Evolutionary conservation across 2,888 invertebrate genomes (phyloP).

Genomic region (Hyles lineata): DNA sequence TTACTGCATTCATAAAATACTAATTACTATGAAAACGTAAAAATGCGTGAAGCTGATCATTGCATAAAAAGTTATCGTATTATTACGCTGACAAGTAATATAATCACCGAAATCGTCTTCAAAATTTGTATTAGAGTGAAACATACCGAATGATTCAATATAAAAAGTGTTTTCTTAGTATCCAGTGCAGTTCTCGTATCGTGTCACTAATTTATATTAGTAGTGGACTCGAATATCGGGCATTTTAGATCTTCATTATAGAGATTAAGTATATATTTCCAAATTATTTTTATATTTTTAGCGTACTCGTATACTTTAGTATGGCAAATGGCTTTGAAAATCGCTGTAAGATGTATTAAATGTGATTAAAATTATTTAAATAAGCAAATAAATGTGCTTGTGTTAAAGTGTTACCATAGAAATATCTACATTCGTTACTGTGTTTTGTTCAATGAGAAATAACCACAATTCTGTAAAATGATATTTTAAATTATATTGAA

Average conservation of each 20-base stretch:
- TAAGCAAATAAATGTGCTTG: not conserved
- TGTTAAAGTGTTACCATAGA: not conserved
- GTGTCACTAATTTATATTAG: slow-evolving; percentile 29
- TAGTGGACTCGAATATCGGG: slow-evolving; percentile 28
- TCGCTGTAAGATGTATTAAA: not conserved
- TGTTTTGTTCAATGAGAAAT: no score
- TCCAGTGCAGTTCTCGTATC: slow-evolving; percentile 3
- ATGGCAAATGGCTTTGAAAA: not conserved
- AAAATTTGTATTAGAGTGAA: not conserved
- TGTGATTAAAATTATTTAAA: slow-evolving; percentile 7
- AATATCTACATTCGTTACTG: not conserved
- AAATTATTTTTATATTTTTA: slow-evolving; percentile 22
- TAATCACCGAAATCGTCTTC: not conserved
- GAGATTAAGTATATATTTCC: slow-evolving; percentile 12
- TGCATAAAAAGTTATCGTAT: no score
- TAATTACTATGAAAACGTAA: not conserved
- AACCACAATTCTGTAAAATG: no score
- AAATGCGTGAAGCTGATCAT: not conserved
- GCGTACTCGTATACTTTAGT: not conserved
- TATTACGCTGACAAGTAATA: not conserved
- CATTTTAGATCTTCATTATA: slow-evolving; percentile 19
- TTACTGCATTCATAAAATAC: not conserved
- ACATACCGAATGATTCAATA: not conserved
- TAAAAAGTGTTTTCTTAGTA: not conserved
- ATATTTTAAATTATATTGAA: no score